Conservation (phyloP, 2,797 vertebrate genomes). For the Anguilla marmorata region DNA sequence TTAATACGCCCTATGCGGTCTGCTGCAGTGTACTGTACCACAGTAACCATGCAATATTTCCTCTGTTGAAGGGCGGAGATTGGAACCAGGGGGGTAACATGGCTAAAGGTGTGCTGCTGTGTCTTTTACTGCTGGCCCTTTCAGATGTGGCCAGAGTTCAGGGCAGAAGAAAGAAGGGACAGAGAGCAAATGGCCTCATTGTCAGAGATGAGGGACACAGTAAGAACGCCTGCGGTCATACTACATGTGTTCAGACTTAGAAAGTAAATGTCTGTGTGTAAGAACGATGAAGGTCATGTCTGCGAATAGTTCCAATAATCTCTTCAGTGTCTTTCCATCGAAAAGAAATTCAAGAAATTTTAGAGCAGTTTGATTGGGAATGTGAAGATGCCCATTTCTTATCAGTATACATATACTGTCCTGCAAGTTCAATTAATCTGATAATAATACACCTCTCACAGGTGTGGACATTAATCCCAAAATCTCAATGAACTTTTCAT, state of each 20-base stretch:
- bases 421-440: background rate
- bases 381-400: background rate
- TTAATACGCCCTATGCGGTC: background rate
- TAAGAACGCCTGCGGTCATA: constrained; percentile 49
- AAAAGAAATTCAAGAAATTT: background rate
- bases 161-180: constrained; percentile 66
- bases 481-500: background rate
- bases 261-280: constrained; percentile 13
- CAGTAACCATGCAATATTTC: background rate
- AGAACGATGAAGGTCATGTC: background rate
- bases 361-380: background rate
- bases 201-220: constrained; percentile 61
- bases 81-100: constrained; percentile 65
- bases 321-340: background rate
- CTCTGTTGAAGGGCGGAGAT: constrained; percentile 50
- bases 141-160: constrained; percentile 63
- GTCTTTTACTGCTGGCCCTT: constrained; percentile 67
- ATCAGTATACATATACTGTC: background rate
- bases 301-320: background rate
- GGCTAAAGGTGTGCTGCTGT: constrained; percentile 66
- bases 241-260: constrained; percentile 26
- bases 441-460: background rate
- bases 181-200: constrained; percentile 61
- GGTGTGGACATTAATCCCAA: background rate
- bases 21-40: background rate